A percentile compares a stretch with the other conserved stretches of the same genome.
Conservation (phyloP, 2,797 vertebrate species). For the Sus cebifrons region DNA sequence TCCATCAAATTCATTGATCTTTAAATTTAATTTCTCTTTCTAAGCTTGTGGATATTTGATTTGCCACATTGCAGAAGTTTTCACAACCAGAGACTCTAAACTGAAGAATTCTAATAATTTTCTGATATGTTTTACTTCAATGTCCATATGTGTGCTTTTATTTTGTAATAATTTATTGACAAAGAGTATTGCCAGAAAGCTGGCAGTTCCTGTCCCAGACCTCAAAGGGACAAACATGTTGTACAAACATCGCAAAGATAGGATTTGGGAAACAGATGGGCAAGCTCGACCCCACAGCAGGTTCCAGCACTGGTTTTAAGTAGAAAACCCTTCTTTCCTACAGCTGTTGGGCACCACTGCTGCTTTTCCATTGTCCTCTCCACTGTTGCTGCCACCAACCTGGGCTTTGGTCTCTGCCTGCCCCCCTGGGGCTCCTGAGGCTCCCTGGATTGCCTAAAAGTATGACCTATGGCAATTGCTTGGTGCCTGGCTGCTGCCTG, state of each 20-base stretch:
- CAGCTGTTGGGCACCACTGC: background rate
- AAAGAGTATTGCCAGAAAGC: background rate
- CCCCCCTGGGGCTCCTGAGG: background rate
- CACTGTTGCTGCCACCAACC: background rate
- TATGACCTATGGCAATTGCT: background rate
- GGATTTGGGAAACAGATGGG: background rate
- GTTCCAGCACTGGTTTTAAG: background rate
- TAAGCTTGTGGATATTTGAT: slow-evolving; percentile 12
- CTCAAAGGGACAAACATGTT: background rate
- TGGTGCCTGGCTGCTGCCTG: background rate
- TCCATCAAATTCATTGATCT: background rate
- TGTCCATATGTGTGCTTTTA: background rate
- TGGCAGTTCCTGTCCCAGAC: background rate
- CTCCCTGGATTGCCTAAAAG: background rate
- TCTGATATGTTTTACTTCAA: background rate
- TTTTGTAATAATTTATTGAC: slow-evolving; percentile 26
- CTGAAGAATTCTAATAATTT: slow-evolving; percentile 12
- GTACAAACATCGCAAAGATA: background rate
- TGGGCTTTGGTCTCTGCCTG: background rate
- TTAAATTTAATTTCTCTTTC: slow-evolving; percentile 54
- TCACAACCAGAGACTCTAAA: slow-evolving; percentile 27
- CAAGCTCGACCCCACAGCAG: background rate
- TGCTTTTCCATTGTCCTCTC: background rate
- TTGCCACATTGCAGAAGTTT: slow-evolving; percentile 7
- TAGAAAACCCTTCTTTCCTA: background rate